Percentiles rank a stretch among this genome's conserved stretches.
These are phyloP conservation scores for Taenioides sp. DNA, from an alignment of 2,797 vertebrate species.

Conservation along the genomic window DNA sequence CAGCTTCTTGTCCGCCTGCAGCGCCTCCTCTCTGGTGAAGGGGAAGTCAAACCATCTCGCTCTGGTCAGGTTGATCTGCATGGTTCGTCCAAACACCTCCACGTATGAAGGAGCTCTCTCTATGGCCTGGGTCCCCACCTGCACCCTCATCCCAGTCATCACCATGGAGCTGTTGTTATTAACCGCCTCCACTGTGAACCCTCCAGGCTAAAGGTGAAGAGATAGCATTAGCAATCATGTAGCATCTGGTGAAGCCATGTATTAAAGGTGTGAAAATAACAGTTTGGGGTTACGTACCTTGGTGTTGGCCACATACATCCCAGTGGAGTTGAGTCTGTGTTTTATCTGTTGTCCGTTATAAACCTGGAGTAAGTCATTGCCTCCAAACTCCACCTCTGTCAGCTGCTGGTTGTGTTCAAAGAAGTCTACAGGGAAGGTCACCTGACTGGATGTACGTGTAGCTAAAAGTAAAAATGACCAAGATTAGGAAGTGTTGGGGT, in stretches of 20 bases:
- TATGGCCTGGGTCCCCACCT: slow-evolving; percentile 94
- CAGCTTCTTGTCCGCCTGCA: slow-evolving; percentile 97
- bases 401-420: slow-evolving; percentile 99
- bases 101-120: slow-evolving; percentile 94
- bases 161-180: slow-evolving; percentile 99
- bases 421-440: slow-evolving; percentile 98
- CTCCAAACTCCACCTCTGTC: slow-evolving; percentile 96
- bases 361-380: slow-evolving; percentile 95
- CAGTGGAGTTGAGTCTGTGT: slow-evolving; percentile 96
- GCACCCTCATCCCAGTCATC: slow-evolving; percentile 98
- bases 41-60: slow-evolving; percentile 98
- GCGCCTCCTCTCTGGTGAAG: slow-evolving; percentile 94
- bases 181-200: slow-evolving; percentile 92
- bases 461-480: slow-evolving; percentile 70
- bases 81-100: slow-evolving; percentile 96
- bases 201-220: slow-evolving; percentile 83
- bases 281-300: slow-evolving; percentile 81
- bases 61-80: slow-evolving; percentile 95
- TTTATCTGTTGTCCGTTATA: slow-evolving; percentile 99
- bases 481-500: not conserved
- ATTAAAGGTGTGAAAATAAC: not conserved
- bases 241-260: not conserved
- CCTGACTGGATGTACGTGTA: slow-evolving; percentile 91
- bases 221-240: not conserved
- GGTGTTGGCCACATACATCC: slow-evolving; percentile 99